These are phyloP conservation scores for Volucella bombylans DNA, from an alignment of 2,888 invertebrate genomes.

Conservation along the genomic window DNA sequence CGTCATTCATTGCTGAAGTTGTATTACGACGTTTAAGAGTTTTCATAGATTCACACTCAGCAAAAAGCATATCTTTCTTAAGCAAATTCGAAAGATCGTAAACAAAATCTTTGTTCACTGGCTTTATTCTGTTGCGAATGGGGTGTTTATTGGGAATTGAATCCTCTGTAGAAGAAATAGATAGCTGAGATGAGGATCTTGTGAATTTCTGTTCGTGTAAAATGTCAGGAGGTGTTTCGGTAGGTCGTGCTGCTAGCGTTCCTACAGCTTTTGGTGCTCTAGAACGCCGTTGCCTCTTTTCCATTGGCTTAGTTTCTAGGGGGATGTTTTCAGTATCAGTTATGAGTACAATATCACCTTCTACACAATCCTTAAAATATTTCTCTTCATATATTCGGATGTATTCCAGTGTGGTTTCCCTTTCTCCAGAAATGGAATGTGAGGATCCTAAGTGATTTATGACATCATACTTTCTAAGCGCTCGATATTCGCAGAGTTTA, in stretches of 20 bases:
- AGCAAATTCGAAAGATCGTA: conserved; percentile 86
- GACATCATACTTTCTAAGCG: conserved; percentile 86
- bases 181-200: conserved; percentile 74
- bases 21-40: conserved; percentile 76
- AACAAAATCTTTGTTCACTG: conserved; percentile 87
- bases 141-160: conserved; percentile 82
- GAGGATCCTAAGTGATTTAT: conserved; percentile 86
- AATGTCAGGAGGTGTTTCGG: conserved; percentile 24
- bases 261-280: conserved; percentile 73
- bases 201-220: conserved; percentile 75
- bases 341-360: conserved; percentile 80
- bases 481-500: conserved; percentile 88
- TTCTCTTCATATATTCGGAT: conserved; percentile 80
- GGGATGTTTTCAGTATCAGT: conserved; percentile 75
- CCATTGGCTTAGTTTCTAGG: conserved; percentile 55
- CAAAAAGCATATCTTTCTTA: conserved; percentile 79
- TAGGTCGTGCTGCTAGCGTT: conserved; percentile 30
- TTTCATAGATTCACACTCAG: conserved; percentile 70
- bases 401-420: conserved; percentile 82
- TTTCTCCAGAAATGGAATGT: conserved; percentile 85
- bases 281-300: conserved; percentile 70
- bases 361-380: conserved; percentile 80
- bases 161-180: conserved; percentile 74
- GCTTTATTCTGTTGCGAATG: conserved; percentile 86
- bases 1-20: conserved; percentile 47